Percentiles rank a stretch among this genome's conserved stretches.
Conservation (phyloP, 2,888 invertebrate genomes). For the Andrena praecox region DNA sequence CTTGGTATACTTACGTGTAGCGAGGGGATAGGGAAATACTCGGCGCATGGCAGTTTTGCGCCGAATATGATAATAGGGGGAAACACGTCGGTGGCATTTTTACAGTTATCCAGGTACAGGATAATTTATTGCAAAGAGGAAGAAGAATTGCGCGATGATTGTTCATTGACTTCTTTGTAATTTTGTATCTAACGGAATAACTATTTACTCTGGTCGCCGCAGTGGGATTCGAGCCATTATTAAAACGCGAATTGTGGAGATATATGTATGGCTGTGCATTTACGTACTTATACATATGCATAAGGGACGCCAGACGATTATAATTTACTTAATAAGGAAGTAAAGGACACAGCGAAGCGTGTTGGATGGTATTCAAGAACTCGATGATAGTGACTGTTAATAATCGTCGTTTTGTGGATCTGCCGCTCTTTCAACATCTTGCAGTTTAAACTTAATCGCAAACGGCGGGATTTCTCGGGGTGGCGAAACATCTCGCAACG, state of each 20-base stretch:
- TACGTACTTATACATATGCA: too few relatives aligned
- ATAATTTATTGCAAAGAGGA: too few relatives aligned
- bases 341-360: too few relatives aligned
- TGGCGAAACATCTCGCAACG: constrained; percentile 61
- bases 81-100: background rate
- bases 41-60: background rate
- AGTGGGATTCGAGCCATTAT: background rate
- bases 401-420: background rate
- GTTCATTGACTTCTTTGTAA: too few relatives aligned
- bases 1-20: background rate
- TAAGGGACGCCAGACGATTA: too few relatives aligned
- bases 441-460: constrained; percentile 30
- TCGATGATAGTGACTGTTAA: background rate
- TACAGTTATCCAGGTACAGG: too few relatives aligned
- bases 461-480: constrained; percentile 25
- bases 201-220: background rate
- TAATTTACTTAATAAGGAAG: too few relatives aligned
- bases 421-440: constrained; percentile 12
- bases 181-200: too few relatives aligned
- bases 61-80: background rate
- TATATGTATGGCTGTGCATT: too few relatives aligned
- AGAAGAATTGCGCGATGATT: too few relatives aligned
- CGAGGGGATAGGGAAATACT: too few relatives aligned
- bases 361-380: too few relatives aligned
- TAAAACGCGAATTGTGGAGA: background rate